These are phyloP conservation scores for Agrochola lychnidis DNA, from an alignment of 2,888 invertebrate genomes.

Conservation along the genomic window DNA sequence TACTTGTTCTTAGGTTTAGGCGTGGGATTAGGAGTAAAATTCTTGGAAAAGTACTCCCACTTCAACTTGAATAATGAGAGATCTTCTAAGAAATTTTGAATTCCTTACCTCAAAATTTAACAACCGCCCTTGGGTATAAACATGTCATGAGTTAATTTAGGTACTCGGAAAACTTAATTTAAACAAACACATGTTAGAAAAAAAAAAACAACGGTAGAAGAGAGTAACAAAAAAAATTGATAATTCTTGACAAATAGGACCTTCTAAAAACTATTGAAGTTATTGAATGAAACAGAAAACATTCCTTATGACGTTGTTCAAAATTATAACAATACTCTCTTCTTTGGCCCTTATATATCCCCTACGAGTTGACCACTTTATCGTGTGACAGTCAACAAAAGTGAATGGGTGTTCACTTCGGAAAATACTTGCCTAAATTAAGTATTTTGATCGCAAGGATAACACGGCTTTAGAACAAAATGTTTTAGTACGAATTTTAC, in stretches of 20 bases:
- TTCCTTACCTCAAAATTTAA: background rate
- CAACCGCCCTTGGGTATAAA: background rate
- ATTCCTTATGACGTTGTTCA: too few species aligned
- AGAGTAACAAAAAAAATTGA: too few species aligned
- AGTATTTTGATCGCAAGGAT: background rate
- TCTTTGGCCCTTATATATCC: background rate
- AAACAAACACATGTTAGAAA: background rate
- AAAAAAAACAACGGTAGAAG: background rate
- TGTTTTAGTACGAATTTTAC: background rate
- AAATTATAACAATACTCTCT: background rate
- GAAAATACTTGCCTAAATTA: background rate
- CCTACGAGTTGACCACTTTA: background rate
- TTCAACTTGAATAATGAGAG: background rate
- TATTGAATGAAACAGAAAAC: background rate
- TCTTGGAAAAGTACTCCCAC: slow-evolving; percentile 8
- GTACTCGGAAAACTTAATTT: background rate
- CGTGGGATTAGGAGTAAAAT: background rate
- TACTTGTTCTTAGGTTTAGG: background rate
- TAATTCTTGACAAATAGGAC: background rate
- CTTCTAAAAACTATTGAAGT: background rate
- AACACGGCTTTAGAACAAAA: background rate
- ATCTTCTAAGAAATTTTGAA: background rate
- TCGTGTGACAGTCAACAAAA: background rate
- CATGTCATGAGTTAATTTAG: background rate
- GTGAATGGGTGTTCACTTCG: background rate